Evolutionary conservation across 30 jellyfish, hydroid and myxozoan genomes (phyloP).

Genomic region (Aurelia aurita): DNA sequence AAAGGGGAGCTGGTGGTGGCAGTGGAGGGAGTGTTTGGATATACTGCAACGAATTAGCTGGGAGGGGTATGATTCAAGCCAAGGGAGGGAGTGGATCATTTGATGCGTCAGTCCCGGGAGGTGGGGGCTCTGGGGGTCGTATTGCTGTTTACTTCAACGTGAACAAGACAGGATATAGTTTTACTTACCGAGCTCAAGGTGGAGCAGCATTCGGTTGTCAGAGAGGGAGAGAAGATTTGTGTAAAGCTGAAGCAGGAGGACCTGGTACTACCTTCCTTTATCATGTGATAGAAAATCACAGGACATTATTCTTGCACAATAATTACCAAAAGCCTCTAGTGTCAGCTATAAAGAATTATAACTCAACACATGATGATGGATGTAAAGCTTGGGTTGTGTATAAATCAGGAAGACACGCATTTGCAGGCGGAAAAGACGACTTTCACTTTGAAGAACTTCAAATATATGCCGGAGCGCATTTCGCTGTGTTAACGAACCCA

Average conservation of each 20-base stretch:
- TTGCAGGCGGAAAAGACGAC: conserved; percentile 63
- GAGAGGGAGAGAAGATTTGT: conserved; percentile 62
- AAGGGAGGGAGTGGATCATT: conserved; percentile 69
- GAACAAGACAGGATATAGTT: conserved; percentile 65
- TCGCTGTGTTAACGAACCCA: conserved; percentile 55
- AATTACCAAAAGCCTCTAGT: conserved; percentile 65
- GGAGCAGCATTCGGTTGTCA: conserved; percentile 72
- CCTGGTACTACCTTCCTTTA: conserved; percentile 70
- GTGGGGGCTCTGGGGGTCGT: conserved; percentile 78
- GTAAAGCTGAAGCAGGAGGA: conserved; percentile 76
- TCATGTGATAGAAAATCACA: conserved; percentile 48
- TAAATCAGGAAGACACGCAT: conserved; percentile 65
- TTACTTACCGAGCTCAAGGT: conserved; percentile 72
- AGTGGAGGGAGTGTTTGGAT: conserved; percentile 81
- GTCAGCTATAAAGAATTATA: conserved; percentile 59
- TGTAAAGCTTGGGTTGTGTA: conserved; percentile 73
- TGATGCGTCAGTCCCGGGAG: conserved; percentile 52
- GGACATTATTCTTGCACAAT: conserved; percentile 72
- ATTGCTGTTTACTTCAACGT: conserved; percentile 72
- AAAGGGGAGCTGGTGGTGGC: conserved; percentile 73
- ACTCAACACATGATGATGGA: conserved; percentile 64
- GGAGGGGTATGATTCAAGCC: conserved; percentile 66
- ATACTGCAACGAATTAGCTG: conserved; percentile 54
- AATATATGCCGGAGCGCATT: conserved; percentile 74
- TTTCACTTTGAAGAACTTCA: conserved; percentile 74